These are phyloP conservation scores for Clinocottus analis DNA, from an alignment of 2,113 vertebrate genomes.

Conservation along the genomic window DNA sequence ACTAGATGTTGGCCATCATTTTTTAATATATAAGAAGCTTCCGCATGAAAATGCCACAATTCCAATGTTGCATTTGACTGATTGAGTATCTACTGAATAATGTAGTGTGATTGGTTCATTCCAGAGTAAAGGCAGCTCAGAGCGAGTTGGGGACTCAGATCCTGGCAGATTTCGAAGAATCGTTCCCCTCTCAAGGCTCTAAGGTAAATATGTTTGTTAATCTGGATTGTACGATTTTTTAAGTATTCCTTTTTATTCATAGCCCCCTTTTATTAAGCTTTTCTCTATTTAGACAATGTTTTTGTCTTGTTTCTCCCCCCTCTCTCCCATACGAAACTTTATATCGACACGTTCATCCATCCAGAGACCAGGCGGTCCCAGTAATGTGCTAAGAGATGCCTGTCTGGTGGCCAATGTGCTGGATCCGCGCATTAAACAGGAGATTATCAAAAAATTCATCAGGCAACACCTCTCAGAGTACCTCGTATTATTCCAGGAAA, in stretches of 20 bases:
- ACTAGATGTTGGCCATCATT: neutral
- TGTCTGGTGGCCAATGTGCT: constrained; percentile 96
- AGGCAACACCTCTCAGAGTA: constrained; percentile 97
- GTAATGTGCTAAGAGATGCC: constrained; percentile 95
- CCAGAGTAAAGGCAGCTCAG: constrained; percentile 95
- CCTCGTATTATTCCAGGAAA: constrained; percentile 98
- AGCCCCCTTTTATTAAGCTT: neutral
- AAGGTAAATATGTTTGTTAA: constrained; percentile 86
- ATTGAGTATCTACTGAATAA: constrained; percentile 6
- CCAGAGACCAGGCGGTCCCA: constrained; percentile 93
- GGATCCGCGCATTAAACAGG: constrained; percentile 96
- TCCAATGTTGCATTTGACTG: neutral
- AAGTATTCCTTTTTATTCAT: neutral
- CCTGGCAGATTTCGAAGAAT: constrained; percentile 96
- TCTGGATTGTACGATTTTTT: neutral
- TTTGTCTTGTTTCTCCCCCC: neutral
- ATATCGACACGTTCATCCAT: neutral
- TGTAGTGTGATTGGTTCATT: neutral
- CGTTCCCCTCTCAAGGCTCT: constrained; percentile 94
- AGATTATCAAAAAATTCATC: constrained; percentile 99
- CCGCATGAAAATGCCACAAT: neutral
- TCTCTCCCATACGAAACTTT: neutral
- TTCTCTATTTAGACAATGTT: neutral
- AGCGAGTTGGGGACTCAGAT: constrained; percentile 97
- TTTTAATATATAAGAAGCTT: neutral